phyloP scores from a whole-genome alignment of 2,797 vertebrate species.

The Staurois parvus region DNA sequence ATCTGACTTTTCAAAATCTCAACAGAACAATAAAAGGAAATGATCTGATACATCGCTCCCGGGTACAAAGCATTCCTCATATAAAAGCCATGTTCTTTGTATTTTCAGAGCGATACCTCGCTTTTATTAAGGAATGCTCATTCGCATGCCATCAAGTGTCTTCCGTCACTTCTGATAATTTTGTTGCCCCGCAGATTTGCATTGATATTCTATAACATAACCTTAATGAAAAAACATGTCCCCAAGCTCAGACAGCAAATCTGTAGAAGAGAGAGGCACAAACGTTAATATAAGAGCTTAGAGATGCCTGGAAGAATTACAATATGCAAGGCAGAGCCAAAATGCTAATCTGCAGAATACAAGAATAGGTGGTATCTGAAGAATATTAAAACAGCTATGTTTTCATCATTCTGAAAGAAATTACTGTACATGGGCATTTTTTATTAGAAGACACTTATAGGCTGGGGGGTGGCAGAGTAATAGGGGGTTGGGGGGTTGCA shows the following conservation, averaged over 20 bases:
- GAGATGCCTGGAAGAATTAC: conserved; percentile 19
- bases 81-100: not conserved
- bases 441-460: too few species aligned
- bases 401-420: too few species aligned
- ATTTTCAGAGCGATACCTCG: not conserved
- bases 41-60: not conserved
- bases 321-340: not conserved
- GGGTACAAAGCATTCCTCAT: conserved; percentile 1
- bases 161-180: conserved; percentile 16
- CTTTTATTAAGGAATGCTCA: not conserved
- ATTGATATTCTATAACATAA: conserved; percentile 31
- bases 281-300: conserved; percentile 17
- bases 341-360: conserved; percentile 4
- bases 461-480: too few species aligned
- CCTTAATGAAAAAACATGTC: conserved; percentile 45
- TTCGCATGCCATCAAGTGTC: not conserved
- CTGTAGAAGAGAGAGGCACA: conserved; percentile 1
- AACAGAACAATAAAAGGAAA: not conserved
- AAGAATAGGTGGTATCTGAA: not conserved
- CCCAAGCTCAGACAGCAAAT: conserved; percentile 32
- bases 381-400: too few species aligned
- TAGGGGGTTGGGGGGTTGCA: too few species aligned
- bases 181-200: conserved; percentile 19
- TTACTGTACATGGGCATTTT: too few species aligned
- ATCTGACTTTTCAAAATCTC: not conserved